Base-by-base conservation (phyloP, 2,797 vertebrate species). In the Melanotaenia boesemani region DNA sequence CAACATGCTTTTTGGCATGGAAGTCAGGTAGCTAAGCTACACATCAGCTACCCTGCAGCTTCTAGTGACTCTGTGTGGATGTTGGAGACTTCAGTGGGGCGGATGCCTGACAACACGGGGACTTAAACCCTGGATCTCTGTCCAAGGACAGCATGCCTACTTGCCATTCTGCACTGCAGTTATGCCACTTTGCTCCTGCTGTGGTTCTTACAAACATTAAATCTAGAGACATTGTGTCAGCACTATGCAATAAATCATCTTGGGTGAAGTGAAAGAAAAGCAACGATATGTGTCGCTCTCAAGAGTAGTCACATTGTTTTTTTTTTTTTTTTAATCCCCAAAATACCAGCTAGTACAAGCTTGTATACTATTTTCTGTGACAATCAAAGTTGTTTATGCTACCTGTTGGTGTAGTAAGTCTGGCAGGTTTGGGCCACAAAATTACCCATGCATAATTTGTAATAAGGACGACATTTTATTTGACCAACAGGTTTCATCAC, bases 151-250 rank as follows among this genome's bases (percentile, higher is more conserved):
- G 36, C 6, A 2, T 62, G 30, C 66, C 70, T 84, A 76, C 70
- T 86, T 79, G 74, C 65, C 70, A 89, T 87, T 89, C 85, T 52
- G 67, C 44, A 62, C 78, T 64, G 73, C 46, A 63, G 70, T 74
- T 63, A 70, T 80, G 72, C 70, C 74, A 46, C 74, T 78, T 70
- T 54, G 59, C 62, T 61, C 46, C 77, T 76, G 63, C 64, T 68
- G 77, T 68, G 67, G 54, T 36, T 58, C 24, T 78, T 67, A 72
- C 79, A 75, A 67, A 74, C 79, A 72, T 84, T 80, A 79, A 86
- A 78, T 85, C 80, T 59, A 71, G 58, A 79, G 50, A 66, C 79
- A 82, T 26, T 76, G 69, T 77, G 80, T 80, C 81, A 82, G 48
- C 72, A 46, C 41, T 10, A 2, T 37, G 65, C 66, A 76, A 81